Conservation (phyloP, 2,113 vertebrate species). For the Daubentonia madagascariensis region DNA sequence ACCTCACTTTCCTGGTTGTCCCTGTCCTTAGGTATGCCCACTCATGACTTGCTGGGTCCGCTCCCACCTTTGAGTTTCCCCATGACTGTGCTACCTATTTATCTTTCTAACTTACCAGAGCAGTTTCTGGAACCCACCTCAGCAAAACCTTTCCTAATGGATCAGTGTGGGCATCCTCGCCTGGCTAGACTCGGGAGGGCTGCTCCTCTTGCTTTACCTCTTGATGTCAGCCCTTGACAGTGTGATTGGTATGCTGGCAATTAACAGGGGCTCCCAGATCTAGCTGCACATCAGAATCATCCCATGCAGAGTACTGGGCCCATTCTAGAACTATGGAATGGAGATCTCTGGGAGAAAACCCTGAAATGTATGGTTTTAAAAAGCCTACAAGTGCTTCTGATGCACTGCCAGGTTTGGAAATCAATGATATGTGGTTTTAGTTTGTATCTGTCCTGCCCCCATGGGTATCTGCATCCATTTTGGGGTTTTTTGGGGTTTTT, state of each 20-base stretch:
- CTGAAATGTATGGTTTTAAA: neutral
- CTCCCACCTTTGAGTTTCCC: neutral
- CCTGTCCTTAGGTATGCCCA: neutral
- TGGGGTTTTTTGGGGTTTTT: too few relatives aligned
- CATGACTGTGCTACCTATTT: neutral
- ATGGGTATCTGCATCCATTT: neutral
- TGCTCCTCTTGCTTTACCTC: neutral
- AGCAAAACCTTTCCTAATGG: neutral
- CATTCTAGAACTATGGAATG: neutral
- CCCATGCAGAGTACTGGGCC: neutral
- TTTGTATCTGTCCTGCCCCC: neutral
- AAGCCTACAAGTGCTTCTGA: neutral
- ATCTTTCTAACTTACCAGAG: neutral
- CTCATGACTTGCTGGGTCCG: too few relatives aligned
- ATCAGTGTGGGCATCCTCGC: neutral
- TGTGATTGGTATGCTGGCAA: neutral
- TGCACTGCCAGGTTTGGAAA: neutral
- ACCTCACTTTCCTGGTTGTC: neutral
- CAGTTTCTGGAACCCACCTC: neutral
- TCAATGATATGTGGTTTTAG: neutral
- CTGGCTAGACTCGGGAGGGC: neutral
- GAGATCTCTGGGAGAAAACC: neutral
- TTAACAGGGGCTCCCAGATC: neutral
- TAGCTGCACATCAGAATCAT: neutral
- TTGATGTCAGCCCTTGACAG: neutral